Conservation (phyloP, 2,888 invertebrate species). For the Drosophila siamana region DNA sequence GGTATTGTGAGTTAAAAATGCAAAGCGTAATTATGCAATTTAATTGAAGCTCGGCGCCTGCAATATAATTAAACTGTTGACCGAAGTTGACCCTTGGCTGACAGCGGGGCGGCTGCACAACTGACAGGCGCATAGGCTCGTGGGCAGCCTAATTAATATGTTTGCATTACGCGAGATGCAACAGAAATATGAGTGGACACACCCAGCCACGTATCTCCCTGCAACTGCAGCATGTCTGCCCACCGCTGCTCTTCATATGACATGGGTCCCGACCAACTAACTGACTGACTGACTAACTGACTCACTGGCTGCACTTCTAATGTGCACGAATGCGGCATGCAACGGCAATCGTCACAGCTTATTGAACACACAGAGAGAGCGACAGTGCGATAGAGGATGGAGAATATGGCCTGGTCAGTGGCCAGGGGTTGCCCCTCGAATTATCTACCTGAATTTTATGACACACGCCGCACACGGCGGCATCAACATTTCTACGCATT, state of each 20-base stretch:
- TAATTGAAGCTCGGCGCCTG: slow-evolving; percentile 51
- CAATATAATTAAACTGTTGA: slow-evolving; percentile 74
- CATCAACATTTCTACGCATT: slow-evolving; percentile 30
- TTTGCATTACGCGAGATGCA: slow-evolving; percentile 55
- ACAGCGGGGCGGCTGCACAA: slow-evolving; percentile 26
- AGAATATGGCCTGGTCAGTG: neutral
- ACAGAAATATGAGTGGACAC: slow-evolving; percentile 44
- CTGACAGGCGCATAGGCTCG: slow-evolving; percentile 75
- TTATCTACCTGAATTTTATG: slow-evolving; percentile 39
- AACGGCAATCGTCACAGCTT: slow-evolving; percentile 71
- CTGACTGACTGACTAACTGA: neutral
- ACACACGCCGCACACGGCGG: no score
- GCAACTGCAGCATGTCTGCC: slow-evolving; percentile 2
- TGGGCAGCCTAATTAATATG: slow-evolving; percentile 75
- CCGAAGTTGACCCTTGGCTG: slow-evolving; percentile 54
- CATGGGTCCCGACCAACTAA: slow-evolving; percentile 7
- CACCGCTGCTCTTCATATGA: slow-evolving; percentile 13
- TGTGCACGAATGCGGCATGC: slow-evolving; percentile 6
- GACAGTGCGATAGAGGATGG: no score
- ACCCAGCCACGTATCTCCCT: slow-evolving; percentile 37
- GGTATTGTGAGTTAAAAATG: slow-evolving; percentile 18
- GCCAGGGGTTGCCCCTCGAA: slow-evolving; percentile 19
- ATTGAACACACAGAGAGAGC: slow-evolving; percentile 68
- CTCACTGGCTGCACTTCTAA: slow-evolving; percentile 25
- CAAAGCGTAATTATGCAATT: slow-evolving; percentile 19